Percentiles rank a stretch among this genome's conserved stretches.
Conservation (phyloP, 2,113 vertebrate species). For the Caretta caretta region DNA sequence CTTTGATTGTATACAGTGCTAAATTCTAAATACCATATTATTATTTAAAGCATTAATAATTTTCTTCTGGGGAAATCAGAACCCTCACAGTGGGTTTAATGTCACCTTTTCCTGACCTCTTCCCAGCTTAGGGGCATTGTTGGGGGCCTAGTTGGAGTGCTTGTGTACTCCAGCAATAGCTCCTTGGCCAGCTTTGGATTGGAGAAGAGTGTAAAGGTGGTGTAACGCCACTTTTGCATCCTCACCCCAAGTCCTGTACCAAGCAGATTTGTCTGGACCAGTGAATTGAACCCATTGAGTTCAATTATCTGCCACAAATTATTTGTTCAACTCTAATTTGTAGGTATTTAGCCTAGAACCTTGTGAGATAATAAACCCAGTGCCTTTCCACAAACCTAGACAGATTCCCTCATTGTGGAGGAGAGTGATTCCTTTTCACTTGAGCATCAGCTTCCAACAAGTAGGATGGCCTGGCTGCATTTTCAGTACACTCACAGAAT, state of each 20-base stretch:
- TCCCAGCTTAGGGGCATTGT: background rate
- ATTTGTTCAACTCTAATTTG: constrained; percentile 3
- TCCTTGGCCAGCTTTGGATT: background rate
- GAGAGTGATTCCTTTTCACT: background rate
- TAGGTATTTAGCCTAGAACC: background rate
- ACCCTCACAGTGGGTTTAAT: background rate
- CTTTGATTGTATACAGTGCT: background rate
- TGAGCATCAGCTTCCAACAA: background rate
- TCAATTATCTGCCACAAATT: background rate
- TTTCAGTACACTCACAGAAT: background rate
- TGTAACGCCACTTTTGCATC: background rate
- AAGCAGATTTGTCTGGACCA: background rate
- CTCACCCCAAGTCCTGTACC: background rate
- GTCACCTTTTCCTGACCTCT: background rate
- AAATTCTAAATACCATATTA: background rate
- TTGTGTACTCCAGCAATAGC: background rate
- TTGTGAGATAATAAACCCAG: background rate
- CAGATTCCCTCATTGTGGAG: background rate
- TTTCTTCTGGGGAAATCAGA: background rate
- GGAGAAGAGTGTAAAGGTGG: background rate
- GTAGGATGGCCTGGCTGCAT: background rate
- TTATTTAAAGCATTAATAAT: background rate
- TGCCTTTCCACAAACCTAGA: background rate
- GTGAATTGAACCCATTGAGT: background rate
- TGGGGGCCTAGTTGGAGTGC: background rate